phyloP scores from a whole-genome alignment of 1,140 invertebrate species.

The Geopemphigus sp. region DNA sequence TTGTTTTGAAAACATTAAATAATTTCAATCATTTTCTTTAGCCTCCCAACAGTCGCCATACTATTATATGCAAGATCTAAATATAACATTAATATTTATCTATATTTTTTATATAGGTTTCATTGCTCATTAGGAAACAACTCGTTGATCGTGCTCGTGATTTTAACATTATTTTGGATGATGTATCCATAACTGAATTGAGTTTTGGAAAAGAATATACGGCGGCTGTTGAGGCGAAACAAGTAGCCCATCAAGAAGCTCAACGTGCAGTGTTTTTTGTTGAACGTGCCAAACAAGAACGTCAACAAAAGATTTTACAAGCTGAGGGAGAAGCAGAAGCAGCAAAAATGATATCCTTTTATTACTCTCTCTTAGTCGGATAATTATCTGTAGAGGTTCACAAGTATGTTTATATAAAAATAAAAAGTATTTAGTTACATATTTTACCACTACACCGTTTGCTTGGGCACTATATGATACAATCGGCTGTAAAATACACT shows the following conservation, averaged over 20 bases:
- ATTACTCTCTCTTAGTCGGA: no score
- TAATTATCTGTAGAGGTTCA: no score
- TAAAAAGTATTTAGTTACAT: no score
- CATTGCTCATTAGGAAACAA: conserved; percentile 88
- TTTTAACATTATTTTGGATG: conserved; percentile 98
- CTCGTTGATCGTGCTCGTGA: conserved; percentile 94
- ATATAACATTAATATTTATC: not conserved
- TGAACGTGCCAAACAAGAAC: conserved; percentile 95
- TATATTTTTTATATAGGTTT: conserved; percentile 62
- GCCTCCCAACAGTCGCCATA: no score
- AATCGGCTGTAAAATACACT: no score
- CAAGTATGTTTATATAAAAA: no score
- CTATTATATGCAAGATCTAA: no score
- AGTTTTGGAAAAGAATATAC: conserved; percentile 99
- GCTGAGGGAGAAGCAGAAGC: conserved; percentile 99
- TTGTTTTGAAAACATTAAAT: no score
- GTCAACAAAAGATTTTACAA: conserved; percentile 99
- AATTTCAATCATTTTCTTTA: no score
- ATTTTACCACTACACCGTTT: no score
- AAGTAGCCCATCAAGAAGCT: conserved; percentile 98
- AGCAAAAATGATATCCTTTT: conserved; percentile 92
- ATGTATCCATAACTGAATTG: conserved; percentile 98
- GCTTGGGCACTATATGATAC: no score
- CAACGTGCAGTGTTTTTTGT: conserved; percentile 97
- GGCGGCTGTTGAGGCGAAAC: conserved; percentile 99